A percentile compares a stretch with the other conserved stretches of the same genome.
Evolutionary conservation across 2,797 vertebrate species (phyloP).

Genomic region (Phyllotis vaccarum): DNA sequence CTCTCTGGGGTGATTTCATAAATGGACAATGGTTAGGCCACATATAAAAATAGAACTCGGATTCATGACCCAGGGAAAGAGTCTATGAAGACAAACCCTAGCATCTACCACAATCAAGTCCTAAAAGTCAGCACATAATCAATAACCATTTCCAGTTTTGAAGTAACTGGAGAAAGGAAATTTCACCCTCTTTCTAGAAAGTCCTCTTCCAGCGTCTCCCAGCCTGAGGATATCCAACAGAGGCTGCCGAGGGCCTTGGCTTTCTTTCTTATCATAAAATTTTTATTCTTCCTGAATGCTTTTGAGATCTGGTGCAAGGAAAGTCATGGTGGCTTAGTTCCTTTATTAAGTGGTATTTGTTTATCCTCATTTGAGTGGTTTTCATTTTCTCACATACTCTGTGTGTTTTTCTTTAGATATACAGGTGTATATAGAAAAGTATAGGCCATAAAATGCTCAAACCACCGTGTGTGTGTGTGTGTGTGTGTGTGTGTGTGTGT

Average conservation of each 20-base stretch:
- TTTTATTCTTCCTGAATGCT: not conserved
- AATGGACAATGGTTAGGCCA: not conserved
- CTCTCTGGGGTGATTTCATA: constrained; percentile 43
- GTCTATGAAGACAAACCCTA: not conserved
- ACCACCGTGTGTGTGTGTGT: not conserved
- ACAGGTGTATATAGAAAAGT: not conserved
- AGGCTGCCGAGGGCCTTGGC: too few species aligned
- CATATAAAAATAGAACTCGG: constrained; percentile 29
- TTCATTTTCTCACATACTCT: not conserved
- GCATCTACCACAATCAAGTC: not conserved
- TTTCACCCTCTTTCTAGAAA: not conserved
- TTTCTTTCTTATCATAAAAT: not conserved
- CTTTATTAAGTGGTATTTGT: not conserved
- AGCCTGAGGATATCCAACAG: not conserved
- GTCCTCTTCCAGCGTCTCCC: not conserved
- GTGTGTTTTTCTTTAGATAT: not conserved
- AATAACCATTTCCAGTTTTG: constrained; percentile 34
- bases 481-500: not conserved
- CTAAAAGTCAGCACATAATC: constrained; percentile 13
- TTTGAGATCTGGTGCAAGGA: not conserved
- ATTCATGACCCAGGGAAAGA: not conserved
- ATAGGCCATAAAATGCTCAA: not conserved
- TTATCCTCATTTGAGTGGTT: not conserved
- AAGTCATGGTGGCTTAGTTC: not conserved
- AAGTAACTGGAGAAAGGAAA: not conserved